Conservation (phyloP, 2,797 vertebrate genomes). For the Novumbra hubbsi region DNA sequence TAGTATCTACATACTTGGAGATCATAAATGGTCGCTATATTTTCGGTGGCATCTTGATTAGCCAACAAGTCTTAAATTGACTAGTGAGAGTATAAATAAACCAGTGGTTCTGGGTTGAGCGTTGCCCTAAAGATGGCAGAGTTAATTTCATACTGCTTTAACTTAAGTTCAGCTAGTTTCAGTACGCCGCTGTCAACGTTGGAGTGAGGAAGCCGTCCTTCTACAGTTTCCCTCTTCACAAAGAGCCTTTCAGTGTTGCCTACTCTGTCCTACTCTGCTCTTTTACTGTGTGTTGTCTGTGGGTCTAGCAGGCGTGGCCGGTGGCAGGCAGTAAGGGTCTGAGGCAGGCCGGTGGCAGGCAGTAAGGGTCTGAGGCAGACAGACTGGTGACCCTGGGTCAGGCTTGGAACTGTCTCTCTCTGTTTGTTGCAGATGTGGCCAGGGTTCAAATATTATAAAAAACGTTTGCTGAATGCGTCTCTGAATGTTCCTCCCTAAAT, state of each 20-base stretch:
- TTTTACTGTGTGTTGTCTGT: slow-evolving; percentile 8
- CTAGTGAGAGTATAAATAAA: no score
- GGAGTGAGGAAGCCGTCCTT: background rate
- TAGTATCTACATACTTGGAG: no score
- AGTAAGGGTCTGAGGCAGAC: background rate
- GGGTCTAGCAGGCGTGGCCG: slow-evolving; percentile 8
- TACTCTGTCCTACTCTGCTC: background rate
- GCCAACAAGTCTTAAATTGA: no score
- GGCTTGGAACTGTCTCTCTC: slow-evolving; percentile 17
- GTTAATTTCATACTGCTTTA: background rate
- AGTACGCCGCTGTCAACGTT: background rate
- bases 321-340: background rate
- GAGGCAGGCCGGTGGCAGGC: background rate
- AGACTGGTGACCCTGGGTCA: background rate
- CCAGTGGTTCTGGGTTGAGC: no score
- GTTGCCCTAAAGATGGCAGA: no score
- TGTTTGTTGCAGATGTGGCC: background rate
- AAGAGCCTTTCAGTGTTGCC: background rate
- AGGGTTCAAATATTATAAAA: background rate
- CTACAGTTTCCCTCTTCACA: slow-evolving; percentile 4
- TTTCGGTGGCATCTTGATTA: no score
- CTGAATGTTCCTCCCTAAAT: background rate
- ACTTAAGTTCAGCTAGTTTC: background rate
- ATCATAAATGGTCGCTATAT: no score
- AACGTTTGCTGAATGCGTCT: background rate